Evolutionary conservation across 2,888 invertebrate genomes (phyloP).

Genomic region (Stenotaenia linearis): DNA sequence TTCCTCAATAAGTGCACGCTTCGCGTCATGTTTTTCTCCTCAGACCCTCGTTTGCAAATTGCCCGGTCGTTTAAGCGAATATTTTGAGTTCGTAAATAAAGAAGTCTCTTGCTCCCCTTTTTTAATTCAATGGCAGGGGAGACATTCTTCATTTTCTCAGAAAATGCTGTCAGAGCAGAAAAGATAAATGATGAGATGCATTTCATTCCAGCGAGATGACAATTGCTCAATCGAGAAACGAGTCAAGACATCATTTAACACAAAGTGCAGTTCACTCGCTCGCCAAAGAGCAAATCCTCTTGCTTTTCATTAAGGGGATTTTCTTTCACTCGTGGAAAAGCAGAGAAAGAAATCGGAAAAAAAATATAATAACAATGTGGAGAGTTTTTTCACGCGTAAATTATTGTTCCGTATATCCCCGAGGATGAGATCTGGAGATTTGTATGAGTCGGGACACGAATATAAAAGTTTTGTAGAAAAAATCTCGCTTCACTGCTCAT

Average conservation of each 20-base stretch:
- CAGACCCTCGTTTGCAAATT: slow-evolving; percentile 20
- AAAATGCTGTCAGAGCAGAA: slow-evolving; percentile 15
- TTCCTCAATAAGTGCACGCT: slow-evolving; percentile 16
- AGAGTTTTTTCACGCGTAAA: slow-evolving; percentile 19
- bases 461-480: slow-evolving; percentile 12
- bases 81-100: slow-evolving; percentile 26
- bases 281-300: slow-evolving; percentile 11
- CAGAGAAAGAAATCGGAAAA: neutral
- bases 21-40: slow-evolving; percentile 23
- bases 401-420: neutral
- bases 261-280: slow-evolving; percentile 12
- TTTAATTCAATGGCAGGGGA: slow-evolving; percentile 24
- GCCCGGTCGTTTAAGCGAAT: slow-evolving; percentile 26
- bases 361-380: slow-evolving; percentile 16
- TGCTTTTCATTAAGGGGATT: slow-evolving; percentile 23
- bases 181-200: slow-evolving; percentile 23
- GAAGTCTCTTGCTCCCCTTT: neutral
- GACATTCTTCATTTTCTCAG: slow-evolving; percentile 10
- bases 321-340: neutral
- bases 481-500: slow-evolving; percentile 1
- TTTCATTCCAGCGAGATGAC: slow-evolving; percentile 26
- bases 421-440: neutral
- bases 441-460: neutral
- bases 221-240: slow-evolving; percentile 24
- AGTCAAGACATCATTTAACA: slow-evolving; percentile 17